Percentiles rank a stretch among this genome's conserved stretches.
Conservation (phyloP, 2,888 invertebrate species). For the Neria commutata region DNA sequence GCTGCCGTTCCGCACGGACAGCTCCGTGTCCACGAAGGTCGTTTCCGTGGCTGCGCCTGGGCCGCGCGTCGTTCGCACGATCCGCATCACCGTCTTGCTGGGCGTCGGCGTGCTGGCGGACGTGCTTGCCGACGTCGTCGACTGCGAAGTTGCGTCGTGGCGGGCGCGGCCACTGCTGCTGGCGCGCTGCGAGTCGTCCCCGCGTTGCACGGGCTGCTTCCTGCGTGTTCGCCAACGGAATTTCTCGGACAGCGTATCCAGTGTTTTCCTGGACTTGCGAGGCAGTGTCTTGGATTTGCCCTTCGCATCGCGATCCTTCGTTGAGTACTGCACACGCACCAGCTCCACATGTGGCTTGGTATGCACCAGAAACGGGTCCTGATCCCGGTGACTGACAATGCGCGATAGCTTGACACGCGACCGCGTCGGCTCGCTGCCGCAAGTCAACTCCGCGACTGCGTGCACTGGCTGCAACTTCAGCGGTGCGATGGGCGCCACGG, state of each 20-base stretch:
- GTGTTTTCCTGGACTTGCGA: slow-evolving; percentile 22
- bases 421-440: slow-evolving; percentile 29
- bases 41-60: too few relatives aligned
- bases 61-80: too few relatives aligned
- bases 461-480: slow-evolving; percentile 24
- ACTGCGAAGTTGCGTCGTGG: background rate
- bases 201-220: slow-evolving; percentile 22
- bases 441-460: slow-evolving; percentile 45
- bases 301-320: background rate
- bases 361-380: slow-evolving; percentile 13
- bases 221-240: slow-evolving; percentile 31
- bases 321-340: background rate
- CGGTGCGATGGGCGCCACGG: slow-evolving; percentile 22
- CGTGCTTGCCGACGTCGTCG: background rate
- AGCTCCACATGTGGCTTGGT: slow-evolving; percentile 29
- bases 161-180: background rate
- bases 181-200: background rate
- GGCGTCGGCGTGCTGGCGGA: too few relatives aligned
- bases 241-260: slow-evolving; percentile 31
- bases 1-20: background rate
- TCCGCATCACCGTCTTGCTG: too few relatives aligned
- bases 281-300: background rate
- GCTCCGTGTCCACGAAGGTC: background rate
- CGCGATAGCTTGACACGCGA: slow-evolving; percentile 48
- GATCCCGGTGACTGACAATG: slow-evolving; percentile 38